These are phyloP conservation scores for Linurgus olivaceus DNA, from an alignment of 2,797 vertebrate genomes.

Conservation along the genomic window DNA sequence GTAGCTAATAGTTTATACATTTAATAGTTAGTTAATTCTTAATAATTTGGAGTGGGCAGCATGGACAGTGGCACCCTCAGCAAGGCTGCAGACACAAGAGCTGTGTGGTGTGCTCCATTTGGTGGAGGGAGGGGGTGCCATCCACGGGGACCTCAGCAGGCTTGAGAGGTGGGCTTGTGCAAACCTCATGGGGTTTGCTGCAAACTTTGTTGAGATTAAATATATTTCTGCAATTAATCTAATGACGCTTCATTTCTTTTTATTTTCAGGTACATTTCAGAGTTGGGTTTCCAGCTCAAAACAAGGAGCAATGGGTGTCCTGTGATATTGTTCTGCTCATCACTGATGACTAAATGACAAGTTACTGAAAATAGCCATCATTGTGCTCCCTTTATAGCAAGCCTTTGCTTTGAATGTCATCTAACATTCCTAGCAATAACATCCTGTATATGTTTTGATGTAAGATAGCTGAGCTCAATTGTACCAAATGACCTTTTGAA, in stretches of 20 bases:
- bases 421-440: slow-evolving; percentile 1
- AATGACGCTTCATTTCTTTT: neutral
- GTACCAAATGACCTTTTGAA: slow-evolving; percentile 35
- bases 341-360: slow-evolving; percentile 14
- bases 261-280: neutral
- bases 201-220: neutral
- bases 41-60: neutral
- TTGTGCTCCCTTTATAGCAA: neutral
- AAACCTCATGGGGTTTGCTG: neutral
- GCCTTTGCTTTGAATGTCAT: slow-evolving; percentile 24
- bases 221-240: neutral
- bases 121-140: neutral
- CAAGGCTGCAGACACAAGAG: neutral
- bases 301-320: neutral
- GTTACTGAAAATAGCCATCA: slow-evolving; percentile 5
- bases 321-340: neutral
- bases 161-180: too few species aligned
- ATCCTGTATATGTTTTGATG: neutral
- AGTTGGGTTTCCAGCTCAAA: neutral
- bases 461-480: slow-evolving; percentile 32
- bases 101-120: accelerated
- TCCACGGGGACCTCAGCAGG: neutral
- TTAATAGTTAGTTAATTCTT: neutral
- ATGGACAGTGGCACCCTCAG: neutral
- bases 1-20: neutral